A percentile compares a stretch with the other conserved stretches of the same genome.
Evolutionary conservation across 1,140 invertebrate genomes (phyloP).

Genomic region (Nymphalis io): DNA sequence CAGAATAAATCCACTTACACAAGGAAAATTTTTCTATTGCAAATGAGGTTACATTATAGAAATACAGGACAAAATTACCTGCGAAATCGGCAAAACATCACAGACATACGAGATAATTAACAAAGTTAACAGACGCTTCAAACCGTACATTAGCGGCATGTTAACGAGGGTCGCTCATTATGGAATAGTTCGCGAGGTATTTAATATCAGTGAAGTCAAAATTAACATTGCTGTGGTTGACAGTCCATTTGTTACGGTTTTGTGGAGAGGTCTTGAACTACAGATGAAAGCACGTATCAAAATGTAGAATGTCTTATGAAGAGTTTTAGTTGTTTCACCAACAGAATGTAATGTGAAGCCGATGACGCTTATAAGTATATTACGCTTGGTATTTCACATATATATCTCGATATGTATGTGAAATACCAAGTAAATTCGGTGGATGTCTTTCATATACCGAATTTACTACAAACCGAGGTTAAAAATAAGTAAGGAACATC

Average conservation of each 20-base stretch:
- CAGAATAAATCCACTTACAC: too few species aligned
- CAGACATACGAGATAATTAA: conserved; percentile 19
- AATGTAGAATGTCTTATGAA: background rate
- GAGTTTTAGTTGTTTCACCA: too few species aligned
- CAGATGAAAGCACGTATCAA: conserved; percentile 1
- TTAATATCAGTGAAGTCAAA: conserved; percentile 23
- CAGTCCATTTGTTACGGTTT: conserved; percentile 21
- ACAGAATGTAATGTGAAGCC: too few species aligned
- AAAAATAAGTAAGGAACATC: too few species aligned
- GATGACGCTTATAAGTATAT: too few species aligned
- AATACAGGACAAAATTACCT: conserved; percentile 6
- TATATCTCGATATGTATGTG: too few species aligned
- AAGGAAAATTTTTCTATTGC: conserved; percentile 5
- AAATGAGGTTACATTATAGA: background rate
- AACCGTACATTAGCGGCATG: conserved; percentile 20
- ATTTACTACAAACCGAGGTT: too few species aligned
- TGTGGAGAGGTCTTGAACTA: conserved; percentile 9
- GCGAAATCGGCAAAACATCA: conserved; percentile 13
- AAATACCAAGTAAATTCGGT: too few species aligned
- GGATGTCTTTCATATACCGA: too few species aligned
- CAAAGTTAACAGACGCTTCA: conserved; percentile 23
- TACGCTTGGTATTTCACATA: too few species aligned
- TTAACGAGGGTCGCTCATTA: conserved; percentile 31
- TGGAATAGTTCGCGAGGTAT: conserved; percentile 27
- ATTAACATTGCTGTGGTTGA: conserved; percentile 11